Evolutionary conservation across 2,797 vertebrate genomes (phyloP), one percentile per base, ranked within the genome.

Genomic region (Dermochelys coriacea): DNA sequence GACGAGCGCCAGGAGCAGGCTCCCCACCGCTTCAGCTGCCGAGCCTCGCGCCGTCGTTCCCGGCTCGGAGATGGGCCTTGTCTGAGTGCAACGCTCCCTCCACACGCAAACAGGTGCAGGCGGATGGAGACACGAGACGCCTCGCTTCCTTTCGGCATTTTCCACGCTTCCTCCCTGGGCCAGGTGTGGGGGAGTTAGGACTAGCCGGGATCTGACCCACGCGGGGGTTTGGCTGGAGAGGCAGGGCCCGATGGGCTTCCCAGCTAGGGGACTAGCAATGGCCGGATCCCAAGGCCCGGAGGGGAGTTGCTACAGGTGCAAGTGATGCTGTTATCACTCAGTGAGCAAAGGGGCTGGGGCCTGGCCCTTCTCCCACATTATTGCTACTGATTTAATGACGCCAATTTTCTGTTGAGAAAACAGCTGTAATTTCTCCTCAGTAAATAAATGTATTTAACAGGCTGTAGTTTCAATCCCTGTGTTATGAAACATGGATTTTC

Each of bases 371-470:
- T 93, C 85, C 75, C 68, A 54, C 50, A 8, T 25, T 81, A 61
- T 51, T 82, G 84, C 86, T 92, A 21, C 91, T 85, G 92, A 82
- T 29, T 75, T 49, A 85, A 49, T 1, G 5, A 84, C 41, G 47
- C 85, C 79, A 12, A 2, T 47, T 87, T 89, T 82, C 81, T 95
- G 93, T 82, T 91, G 84, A 77, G 79, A 49, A 85, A 89, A 61
- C 82, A 85, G 74, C 85, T 95, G 92, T 93, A 91, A 93, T 91
- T 93, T 59, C 34, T 34, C 49, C 91, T 57, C 79, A 31, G 61
- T 81, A 80, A 96, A 91, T 68, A 91, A 75, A 85, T 54, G 86
- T 88, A 93, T 95, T 96, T 95, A 94, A 87, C n/a, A 57, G n/a
- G 29, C 12, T 3, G 71, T 85, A 87, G 52, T 93, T 95, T 90